Base-by-base conservation (phyloP, 1,140 invertebrate genomes). In the Apis laboriosa region DNA sequence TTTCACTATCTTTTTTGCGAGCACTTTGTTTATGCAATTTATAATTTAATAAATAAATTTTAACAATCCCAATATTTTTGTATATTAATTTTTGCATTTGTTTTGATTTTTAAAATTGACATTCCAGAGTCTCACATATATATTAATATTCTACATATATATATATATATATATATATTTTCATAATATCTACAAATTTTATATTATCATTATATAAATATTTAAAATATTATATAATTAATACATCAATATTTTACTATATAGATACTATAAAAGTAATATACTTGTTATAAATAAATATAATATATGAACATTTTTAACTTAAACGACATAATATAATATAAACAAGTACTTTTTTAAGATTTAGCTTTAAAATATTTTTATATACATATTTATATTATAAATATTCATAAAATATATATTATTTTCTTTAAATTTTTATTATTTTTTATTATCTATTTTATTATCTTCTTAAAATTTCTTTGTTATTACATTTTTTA, bases 371-470 rank as follows among this genome's bases (percentile, higher is more conserved):
- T 70, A 77, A 51, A 61, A 63, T 85, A 86, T 49, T 63, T 64
- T 24, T 85, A 68, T 60, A 34, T 77, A 75, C 58, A 28, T 67
- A 81, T 76, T 73, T 43, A 66, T 24, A 8, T 68, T 34, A n/a
- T 28, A 58, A 28, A 43, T 78, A 83, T 34, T 61, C 75, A 43
- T 81, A 19, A 2, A 64, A 73, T 17, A 66, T 58, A 51, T 49
- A 70, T 61, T 61, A 60, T 55, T 75, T 85, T 55, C 78, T 34
- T 19, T 13, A 80, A 81, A 74, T 71, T 61, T 34, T 15, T 60
- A 34, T 13, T 58, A 58, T 2, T 43, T 43, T 43, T 43, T 34
- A 34, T 34, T 34, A 34, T 34, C 34, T 34, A 34, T 34, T 34
- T 34, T 34, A 34, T 34, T 34, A 34, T 17, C 19, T 43, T 49